Evolutionary conservation across 2,888 invertebrate species (phyloP), one percentile per base, ranked within the genome.

Genomic region (Patella ulyssiponensis): DNA sequence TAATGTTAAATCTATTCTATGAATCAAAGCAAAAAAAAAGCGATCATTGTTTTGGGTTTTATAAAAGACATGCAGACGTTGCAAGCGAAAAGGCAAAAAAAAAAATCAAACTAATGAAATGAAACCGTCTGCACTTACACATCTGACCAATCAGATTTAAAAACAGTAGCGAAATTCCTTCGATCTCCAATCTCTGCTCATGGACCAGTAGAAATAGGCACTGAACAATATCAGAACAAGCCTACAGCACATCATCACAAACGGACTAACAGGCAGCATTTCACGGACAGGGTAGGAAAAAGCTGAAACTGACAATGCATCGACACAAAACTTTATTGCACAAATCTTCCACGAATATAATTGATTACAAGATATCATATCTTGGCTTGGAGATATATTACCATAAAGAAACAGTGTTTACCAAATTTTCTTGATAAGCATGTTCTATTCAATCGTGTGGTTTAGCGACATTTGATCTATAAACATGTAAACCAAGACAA

Each of bases 161-260:
- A 78, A 81, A 78, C 80, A 84, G 81, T 84, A 82, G 74, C 81
- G 80, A 73, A 79, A 81, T n/a, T 86, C 86, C 83, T 84, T 85
- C 58, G 82, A 78, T 81, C 83, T 84, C 78, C 84, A 82, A 75
- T 86, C 85, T 75, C 82, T 71, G 77, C 82, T 80, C 77, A 85
- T 83, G 52, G 84, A 82, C 86, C 86, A 86, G 82, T 86, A 86
- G 84, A 81, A 86, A 79, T 84, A 86, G 51, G 82, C 81, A 75
- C 85, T 86, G 77, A 86, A 79, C 75, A 79, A 80, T 71, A 86
- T 82, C 64, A 82, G 79, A 73, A 84, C 78, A 80, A 86, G 83
- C 78, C 83, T 79, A 81, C 80, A 79, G 77, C 82, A 82, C 81
- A 85, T 81, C 76, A 82, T 76, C 77, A 85, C 77, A 70, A 86